A percentile compares a stretch with the other conserved stretches of the same genome.
These are phyloP conservation scores for Rhyacophila evoluta DNA, from an alignment of 2,888 invertebrate species.

Conservation along the genomic window DNA sequence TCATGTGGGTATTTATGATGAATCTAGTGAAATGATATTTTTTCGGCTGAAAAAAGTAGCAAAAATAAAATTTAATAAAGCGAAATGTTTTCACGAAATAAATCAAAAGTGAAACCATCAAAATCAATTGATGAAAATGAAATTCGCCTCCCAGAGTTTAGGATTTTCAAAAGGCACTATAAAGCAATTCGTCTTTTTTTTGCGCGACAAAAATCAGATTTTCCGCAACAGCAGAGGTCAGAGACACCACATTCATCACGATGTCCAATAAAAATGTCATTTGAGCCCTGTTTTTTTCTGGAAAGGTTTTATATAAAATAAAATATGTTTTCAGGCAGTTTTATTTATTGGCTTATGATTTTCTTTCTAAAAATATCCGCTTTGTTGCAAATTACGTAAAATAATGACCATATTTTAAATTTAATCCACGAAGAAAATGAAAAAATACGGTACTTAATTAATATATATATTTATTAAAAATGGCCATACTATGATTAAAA, in stretches of 20 bases:
- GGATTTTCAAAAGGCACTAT: background rate
- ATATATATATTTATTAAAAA: too few species aligned
- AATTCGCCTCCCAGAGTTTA: background rate
- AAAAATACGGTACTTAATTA: too few species aligned
- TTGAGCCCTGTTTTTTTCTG: background rate
- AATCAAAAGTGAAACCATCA: background rate
- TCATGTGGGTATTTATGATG: too few species aligned
- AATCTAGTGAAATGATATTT: too few species aligned
- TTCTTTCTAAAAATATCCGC: too few species aligned
- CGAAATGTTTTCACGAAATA: background rate
- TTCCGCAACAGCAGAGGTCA: background rate
- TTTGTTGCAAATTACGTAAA: too few species aligned
- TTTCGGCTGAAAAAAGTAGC: too few species aligned
- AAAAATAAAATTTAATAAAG: background rate
- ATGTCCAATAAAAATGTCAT: conserved; percentile 36
- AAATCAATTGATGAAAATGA: conserved; percentile 16
- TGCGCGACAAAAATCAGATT: conserved; percentile 36
- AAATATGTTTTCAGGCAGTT: background rate
- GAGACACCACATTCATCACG: conserved; percentile 31
- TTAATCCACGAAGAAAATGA: too few species aligned
- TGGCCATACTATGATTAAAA: too few species aligned
- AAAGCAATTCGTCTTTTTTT: conserved; percentile 26
- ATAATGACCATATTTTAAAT: too few species aligned
- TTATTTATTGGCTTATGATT: conserved; percentile 1
- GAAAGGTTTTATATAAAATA: background rate